Percentiles rank a stretch among this genome's conserved stretches.
Evolutionary conservation across 2,113 vertebrate species (phyloP).

Genomic region (Vulpes lagopus): DNA sequence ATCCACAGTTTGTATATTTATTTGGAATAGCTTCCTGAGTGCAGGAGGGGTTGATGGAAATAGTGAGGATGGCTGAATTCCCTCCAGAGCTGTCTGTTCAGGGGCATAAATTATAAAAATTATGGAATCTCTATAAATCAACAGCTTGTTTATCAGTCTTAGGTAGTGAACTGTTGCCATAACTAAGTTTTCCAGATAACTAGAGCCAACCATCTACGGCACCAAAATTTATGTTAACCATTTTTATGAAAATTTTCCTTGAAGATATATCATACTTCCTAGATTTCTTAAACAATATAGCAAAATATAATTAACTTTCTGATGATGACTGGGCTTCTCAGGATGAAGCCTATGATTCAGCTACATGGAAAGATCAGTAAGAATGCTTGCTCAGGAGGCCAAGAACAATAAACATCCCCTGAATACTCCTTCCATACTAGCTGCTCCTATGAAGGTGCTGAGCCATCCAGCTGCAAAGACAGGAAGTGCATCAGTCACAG

Average conservation of each 20-base stretch:
- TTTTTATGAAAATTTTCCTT: constrained; percentile 10
- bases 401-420: not conserved
- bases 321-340: not conserved
- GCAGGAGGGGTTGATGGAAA: not conserved
- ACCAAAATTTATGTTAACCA: not conserved
- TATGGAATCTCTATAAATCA: constrained; percentile 39
- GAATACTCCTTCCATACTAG: not conserved
- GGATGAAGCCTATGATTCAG: not conserved
- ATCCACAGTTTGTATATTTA: not conserved
- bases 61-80: not conserved
- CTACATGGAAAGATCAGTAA: not conserved
- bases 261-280: not conserved
- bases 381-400: not conserved
- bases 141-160: not conserved
- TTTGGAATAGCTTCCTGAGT: not conserved
- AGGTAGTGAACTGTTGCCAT: not conserved
- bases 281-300: not conserved
- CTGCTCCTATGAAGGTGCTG: not conserved
- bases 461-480: not conserved
- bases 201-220: not conserved
- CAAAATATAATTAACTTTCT: constrained; percentile 1
- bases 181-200: constrained; percentile 10
- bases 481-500: not conserved
- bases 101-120: not conserved
- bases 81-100: not conserved